Percentiles rank a stretch among this genome's conserved stretches.
Evolutionary conservation across 1,140 invertebrate species (phyloP).

Genomic region (Drosophila novamexicana): DNA sequence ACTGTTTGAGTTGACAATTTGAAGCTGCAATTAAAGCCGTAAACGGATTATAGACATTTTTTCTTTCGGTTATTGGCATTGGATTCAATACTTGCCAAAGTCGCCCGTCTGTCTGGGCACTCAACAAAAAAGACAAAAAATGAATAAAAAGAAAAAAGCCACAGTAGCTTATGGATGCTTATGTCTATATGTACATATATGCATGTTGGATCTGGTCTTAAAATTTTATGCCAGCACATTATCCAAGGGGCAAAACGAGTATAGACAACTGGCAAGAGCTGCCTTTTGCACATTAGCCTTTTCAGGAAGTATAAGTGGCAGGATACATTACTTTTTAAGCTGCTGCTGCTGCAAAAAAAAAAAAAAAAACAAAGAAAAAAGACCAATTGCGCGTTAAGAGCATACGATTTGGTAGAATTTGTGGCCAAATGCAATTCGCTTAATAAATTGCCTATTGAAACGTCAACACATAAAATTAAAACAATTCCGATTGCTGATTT

Average conservation of each 20-base stretch:
- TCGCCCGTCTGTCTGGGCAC: conserved; percentile 45
- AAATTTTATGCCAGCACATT: conserved; percentile 82
- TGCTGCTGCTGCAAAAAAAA: neutral
- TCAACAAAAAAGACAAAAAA: conserved; percentile 21
- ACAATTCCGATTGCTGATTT: conserved; percentile 49
- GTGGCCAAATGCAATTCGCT: conserved; percentile 21
- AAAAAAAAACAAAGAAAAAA: conserved; percentile 2
- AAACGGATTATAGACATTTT: conserved; percentile 68
- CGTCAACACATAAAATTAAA: conserved; percentile 56
- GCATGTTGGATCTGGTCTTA: conserved; percentile 59
- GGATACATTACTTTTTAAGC: conserved; percentile 30
- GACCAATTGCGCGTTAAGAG: neutral
- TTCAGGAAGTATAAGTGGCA: conserved; percentile 28
- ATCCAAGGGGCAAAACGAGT: conserved; percentile 47
- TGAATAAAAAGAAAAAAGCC: conserved; percentile 2
- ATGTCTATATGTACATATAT: neutral
- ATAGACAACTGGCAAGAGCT: conserved; percentile 22
- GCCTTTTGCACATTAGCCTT: conserved; percentile 57
- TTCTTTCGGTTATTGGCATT: conserved; percentile 36
- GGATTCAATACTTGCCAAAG: conserved; percentile 39
- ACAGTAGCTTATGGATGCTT: conserved; percentile 39
- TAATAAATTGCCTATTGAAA: conserved; percentile 40
- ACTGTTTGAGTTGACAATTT: conserved; percentile 66
- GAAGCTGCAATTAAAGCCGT: conserved; percentile 80
- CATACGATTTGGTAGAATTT: neutral